phyloP scores from a whole-genome alignment of 2,888 invertebrate species.

The Tetragnatha montana region DNA sequence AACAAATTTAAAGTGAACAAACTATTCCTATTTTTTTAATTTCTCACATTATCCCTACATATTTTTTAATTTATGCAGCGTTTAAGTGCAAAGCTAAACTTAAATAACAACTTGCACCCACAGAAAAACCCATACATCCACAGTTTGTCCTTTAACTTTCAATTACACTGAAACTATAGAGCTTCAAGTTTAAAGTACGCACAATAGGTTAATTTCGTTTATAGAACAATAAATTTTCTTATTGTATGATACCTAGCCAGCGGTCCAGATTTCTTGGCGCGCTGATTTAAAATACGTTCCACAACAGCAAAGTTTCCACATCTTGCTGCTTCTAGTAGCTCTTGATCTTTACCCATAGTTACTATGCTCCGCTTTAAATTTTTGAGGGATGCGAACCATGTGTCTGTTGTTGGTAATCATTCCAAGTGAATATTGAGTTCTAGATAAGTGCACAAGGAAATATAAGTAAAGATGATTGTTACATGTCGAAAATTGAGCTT shows the following conservation, averaged over 20 bases:
- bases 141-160: too few relatives aligned
- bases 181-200: too few relatives aligned
- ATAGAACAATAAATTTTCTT: too few relatives aligned
- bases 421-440: background rate
- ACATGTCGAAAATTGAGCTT: background rate
- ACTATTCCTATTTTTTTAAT: too few relatives aligned
- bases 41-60: too few relatives aligned
- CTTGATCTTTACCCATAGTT: constrained; percentile 95
- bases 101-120: too few relatives aligned
- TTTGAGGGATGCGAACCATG: background rate
- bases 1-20: too few relatives aligned
- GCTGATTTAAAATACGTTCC: constrained; percentile 74
- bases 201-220: too few relatives aligned
- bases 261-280: constrained; percentile 71
- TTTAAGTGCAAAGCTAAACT: too few relatives aligned
- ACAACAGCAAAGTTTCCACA: constrained; percentile 85
- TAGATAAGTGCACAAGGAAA: background rate
- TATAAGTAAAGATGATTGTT: background rate
- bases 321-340: constrained; percentile 94
- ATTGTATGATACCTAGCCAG: constrained; percentile 68
- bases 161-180: too few relatives aligned
- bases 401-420: background rate
- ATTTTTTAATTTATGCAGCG: too few relatives aligned
- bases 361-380: constrained; percentile 20
- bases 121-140: too few relatives aligned